Percentiles rank a stretch among this genome's conserved stretches.
These are phyloP conservation scores for Lepidurus couesii DNA, from an alignment of 1,140 invertebrate species.

Conservation along the genomic window DNA sequence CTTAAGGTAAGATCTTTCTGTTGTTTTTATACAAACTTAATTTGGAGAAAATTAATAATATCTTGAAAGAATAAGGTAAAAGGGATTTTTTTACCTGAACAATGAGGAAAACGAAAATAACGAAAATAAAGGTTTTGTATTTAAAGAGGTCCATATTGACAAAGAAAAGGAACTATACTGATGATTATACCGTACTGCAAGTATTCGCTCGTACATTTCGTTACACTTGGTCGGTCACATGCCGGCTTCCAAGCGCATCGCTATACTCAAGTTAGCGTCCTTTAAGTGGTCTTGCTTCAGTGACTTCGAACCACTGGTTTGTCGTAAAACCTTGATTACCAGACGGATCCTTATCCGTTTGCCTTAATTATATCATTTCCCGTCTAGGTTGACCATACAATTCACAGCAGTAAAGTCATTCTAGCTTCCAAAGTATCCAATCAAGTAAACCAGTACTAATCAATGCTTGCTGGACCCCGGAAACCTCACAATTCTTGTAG, in stretches of 20 bases:
- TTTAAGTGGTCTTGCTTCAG: not conserved
- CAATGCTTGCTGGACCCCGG: no score
- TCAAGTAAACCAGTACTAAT: no score
- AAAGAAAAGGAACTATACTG: not conserved
- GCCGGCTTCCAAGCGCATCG: not conserved
- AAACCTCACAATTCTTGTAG: no score
- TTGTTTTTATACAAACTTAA: no score
- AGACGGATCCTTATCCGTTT: not conserved
- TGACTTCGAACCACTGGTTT: not conserved
- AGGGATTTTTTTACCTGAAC: not conserved
- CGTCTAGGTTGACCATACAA: no score
- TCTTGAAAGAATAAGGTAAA: no score
- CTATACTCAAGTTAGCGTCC: not conserved
- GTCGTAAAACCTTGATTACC: not conserved
- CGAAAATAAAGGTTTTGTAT: not conserved
- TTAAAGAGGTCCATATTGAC: not conserved
- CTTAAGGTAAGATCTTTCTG: no score
- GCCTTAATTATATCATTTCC: no score
- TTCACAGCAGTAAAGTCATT: no score
- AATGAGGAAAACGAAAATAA: not conserved
- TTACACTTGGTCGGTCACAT: not conserved
- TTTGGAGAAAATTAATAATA: no score
- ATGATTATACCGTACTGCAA: not conserved
- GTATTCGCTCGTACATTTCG: not conserved
- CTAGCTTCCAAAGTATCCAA: no score